These are phyloP conservation scores for Onthophagus taurus DNA, from an alignment of 1,140 invertebrate genomes.

Conservation along the genomic window DNA sequence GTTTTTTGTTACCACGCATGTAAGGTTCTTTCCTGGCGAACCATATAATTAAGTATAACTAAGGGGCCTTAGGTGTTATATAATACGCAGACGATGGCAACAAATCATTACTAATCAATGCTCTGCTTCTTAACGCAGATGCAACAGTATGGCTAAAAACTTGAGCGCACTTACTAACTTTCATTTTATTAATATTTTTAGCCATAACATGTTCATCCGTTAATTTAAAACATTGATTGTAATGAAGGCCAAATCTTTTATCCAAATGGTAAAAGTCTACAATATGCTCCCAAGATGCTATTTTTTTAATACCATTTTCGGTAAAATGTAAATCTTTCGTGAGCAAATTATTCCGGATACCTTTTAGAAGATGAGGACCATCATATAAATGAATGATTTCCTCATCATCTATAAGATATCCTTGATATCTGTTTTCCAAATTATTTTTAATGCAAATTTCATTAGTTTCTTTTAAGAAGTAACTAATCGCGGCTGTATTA, in stretches of 20 bases:
- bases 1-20: constrained; percentile 11
- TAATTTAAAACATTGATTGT: constrained; percentile 11
- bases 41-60: constrained; percentile 6
- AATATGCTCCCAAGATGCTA: constrained; percentile 17
- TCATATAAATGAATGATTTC: constrained; percentile 9
- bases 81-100: neutral
- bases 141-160: constrained; percentile 13
- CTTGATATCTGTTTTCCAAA: constrained; percentile 2
- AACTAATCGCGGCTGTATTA: too few relatives aligned
- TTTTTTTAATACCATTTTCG: constrained; percentile 9
- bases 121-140: constrained; percentile 1
- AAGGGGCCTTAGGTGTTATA: constrained; percentile 10
- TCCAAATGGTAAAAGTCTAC: constrained; percentile 9
- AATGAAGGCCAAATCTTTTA: neutral
- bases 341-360: constrained; percentile 14
- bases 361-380: constrained; percentile 9
- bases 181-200: constrained; percentile 9
- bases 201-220: constrained; percentile 14
- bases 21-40: constrained; percentile 11
- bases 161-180: constrained; percentile 10
- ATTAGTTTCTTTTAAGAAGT: too few relatives aligned
- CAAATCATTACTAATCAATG: neutral
- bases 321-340: constrained; percentile 16
- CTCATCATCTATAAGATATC: neutral
- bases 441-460: too few relatives aligned